Percentiles rank a stretch among this genome's conserved stretches.
These are phyloP conservation scores for Anhinga rufa DNA, from an alignment of 2,113 vertebrate species.

Conservation along the genomic window DNA sequence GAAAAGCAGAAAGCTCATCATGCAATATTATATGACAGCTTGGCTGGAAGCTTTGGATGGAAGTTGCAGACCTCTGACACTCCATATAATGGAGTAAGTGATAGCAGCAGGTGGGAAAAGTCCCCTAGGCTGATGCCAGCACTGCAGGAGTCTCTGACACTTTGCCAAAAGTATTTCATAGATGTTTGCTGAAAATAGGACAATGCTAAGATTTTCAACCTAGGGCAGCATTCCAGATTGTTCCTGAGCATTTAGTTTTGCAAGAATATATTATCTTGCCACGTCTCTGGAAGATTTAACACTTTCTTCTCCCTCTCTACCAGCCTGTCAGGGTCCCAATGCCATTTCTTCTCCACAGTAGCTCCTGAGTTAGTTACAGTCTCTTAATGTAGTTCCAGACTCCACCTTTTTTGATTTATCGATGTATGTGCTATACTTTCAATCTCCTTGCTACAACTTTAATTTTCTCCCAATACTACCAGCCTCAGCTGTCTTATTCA, in stretches of 20 bases:
- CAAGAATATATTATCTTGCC: neutral
- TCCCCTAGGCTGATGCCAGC: neutral
- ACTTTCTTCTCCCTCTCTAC: neutral
- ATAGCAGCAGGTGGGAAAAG: neutral
- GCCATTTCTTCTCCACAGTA: neutral
- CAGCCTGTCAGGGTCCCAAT: neutral
- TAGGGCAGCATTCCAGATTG: neutral
- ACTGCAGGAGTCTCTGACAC: neutral
- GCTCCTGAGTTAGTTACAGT: neutral
- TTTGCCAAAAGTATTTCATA: neutral
- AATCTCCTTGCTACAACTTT: neutral
- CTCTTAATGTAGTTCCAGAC: neutral
- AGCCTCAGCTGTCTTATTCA: neutral
- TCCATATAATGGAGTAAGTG: neutral
- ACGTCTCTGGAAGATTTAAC: neutral
- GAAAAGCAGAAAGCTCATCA: neutral
- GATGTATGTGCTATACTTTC: neutral
- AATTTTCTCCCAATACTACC: neutral
- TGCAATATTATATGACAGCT: neutral
- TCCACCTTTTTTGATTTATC: neutral
- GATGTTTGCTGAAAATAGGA: neutral
- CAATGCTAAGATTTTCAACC: neutral
- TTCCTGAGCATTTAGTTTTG: neutral
- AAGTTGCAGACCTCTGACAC: neutral
- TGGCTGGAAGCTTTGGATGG: neutral